These are phyloP conservation scores for Deroptyus accipitrinus DNA, from an alignment of 2,113 vertebrate species.

Conservation along the genomic window DNA sequence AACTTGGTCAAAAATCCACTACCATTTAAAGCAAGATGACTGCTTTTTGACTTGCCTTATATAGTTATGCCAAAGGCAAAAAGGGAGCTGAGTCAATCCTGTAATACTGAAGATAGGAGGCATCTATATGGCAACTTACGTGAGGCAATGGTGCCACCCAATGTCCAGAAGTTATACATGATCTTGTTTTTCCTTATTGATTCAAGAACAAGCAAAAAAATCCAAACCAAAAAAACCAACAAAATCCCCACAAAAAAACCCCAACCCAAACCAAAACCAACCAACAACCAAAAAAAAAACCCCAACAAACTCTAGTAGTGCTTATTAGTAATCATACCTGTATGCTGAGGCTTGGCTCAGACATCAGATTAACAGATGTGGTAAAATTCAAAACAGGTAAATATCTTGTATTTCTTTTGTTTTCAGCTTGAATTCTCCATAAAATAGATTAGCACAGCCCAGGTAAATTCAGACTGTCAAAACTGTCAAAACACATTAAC, in stretches of 20 bases:
- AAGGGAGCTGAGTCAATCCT: background rate
- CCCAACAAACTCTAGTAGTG: background rate
- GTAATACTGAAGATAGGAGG: background rate
- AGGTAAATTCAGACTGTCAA: background rate
- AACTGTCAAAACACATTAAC: background rate
- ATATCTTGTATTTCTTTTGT: background rate
- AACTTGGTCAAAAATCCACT: background rate
- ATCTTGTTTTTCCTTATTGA: background rate
- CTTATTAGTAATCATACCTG: background rate
- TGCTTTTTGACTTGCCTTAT: background rate
- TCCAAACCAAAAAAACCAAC: background rate
- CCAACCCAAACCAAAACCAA: background rate
- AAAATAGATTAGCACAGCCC: background rate
- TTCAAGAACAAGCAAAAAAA: background rate
- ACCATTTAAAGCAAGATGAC: background rate
- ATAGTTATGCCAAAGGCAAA: background rate
- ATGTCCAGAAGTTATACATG: slow-evolving; percentile 4
- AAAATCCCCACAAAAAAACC: background rate
- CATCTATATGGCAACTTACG: background rate
- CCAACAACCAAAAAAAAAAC: background rate
- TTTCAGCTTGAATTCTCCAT: background rate
- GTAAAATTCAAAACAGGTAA: background rate
- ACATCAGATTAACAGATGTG: background rate
- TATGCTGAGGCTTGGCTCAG: background rate
- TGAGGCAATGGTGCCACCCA: slow-evolving; percentile 54